Base-by-base conservation (phyloP, 2,113 vertebrate species). In the Cochlearius cochlearius region DNA sequence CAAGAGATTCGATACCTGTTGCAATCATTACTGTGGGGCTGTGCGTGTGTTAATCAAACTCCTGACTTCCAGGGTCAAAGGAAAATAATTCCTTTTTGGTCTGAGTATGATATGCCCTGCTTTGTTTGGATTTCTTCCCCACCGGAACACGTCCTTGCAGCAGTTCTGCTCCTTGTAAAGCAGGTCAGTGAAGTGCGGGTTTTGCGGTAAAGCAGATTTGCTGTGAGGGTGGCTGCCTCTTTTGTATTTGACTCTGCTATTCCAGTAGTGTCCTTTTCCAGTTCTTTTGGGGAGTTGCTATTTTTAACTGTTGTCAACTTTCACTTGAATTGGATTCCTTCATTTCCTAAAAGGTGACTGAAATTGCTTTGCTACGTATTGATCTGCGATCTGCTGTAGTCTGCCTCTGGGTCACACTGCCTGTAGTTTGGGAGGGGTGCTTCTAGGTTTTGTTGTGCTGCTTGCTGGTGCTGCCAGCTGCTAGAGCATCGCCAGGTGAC, bases 351-450 rank as follows among this genome's bases (percentile, higher is more conserved):
- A 93, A 71, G n/a, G 20, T 77, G 64, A 39, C 47, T 26, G 34
- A 64, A 74, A 62, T 45, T 43, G 20, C 34, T 36, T 73, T 81
- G 41, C 45, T 77, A 16, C 15, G 7, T 52, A 29, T 9, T 64
- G 72, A 73, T 29, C 18, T 64, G 36, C 0, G 13, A 13, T 47
- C 47, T 76, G 15, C 15, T 50, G 29, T 13, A 59, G 23, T 38
- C 73, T 73, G 39, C 58, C 52, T 59, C 0, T 4, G 38, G 36
- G 11, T 89, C 52, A 53, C 0, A 0, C 34, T 79, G 21, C 68
- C 50, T 83, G 62, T 39, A 68, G 6, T 60, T 49, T 69, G 76
- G 34, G 36, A 69, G 1, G 2, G 64, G 39, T 1, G 2, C 17
- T 64, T 84, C 49, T 26, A 67, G 36, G 58, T 20, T 86, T 69